Conservation (phyloP, 1,140 invertebrate genomes). For the Polypedilum pembai region DNA sequence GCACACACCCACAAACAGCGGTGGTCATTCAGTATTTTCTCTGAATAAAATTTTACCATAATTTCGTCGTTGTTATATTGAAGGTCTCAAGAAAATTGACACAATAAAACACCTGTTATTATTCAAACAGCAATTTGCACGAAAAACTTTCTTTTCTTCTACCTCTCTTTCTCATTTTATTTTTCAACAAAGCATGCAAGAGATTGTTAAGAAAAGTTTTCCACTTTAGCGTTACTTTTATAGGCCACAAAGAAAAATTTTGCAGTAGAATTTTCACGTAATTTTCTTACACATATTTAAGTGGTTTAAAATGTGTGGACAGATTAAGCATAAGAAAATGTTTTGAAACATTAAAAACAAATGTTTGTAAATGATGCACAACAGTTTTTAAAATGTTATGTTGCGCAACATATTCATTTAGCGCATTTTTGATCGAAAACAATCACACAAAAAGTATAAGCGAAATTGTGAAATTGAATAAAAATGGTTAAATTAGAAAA, state of each 20-base stretch:
- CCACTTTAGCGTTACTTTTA: background rate
- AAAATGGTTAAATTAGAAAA: too few species aligned
- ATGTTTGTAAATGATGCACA: too few species aligned
- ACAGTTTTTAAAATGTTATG: too few species aligned
- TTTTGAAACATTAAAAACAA: too few species aligned
- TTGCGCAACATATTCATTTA: too few species aligned
- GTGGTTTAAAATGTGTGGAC: too few species aligned
- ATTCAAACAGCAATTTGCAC: constrained; percentile 21
- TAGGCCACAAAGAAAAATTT: background rate
- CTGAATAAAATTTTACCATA: background rate
- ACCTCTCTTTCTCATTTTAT: background rate
- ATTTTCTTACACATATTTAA: too few species aligned
- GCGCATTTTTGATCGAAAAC: too few species aligned
- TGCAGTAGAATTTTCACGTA: too few species aligned
- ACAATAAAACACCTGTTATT: constrained; percentile 21
- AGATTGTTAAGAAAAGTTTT: background rate
- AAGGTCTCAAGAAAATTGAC: background rate
- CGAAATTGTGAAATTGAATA: too few species aligned
- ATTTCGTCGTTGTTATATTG: background rate
- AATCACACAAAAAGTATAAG: too few species aligned
- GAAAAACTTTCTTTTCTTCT: background rate
- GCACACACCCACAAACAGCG: background rate
- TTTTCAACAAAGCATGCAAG: background rate
- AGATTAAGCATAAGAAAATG: too few species aligned
- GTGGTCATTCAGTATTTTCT: background rate